Evolutionary conservation across 2,113 vertebrate species (phyloP).

Genomic region (Thymallus thymallus): DNA sequence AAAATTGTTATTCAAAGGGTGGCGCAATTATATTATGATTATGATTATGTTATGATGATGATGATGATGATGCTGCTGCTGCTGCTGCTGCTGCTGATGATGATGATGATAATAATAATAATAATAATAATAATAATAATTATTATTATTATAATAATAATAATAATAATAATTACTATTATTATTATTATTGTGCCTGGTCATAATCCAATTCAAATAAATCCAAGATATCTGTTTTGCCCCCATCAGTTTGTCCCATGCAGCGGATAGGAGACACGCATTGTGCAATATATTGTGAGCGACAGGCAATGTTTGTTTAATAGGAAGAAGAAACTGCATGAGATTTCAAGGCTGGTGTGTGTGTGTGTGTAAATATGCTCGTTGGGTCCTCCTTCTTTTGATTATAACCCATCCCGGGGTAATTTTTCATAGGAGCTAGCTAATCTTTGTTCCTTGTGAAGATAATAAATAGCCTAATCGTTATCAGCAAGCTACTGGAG

Average conservation of each 20-base stretch:
- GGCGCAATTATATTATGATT: constrained; percentile 19
- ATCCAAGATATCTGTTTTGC: background rate
- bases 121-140: no score
- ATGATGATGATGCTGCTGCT: background rate
- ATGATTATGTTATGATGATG: background rate
- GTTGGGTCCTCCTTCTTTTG: constrained; percentile 76
- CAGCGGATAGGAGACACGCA: background rate
- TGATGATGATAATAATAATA: background rate
- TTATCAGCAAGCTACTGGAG: constrained; percentile 97
- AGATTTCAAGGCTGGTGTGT: constrained; percentile 23
- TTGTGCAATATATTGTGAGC: constrained; percentile 7
- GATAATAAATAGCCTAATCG: constrained; percentile 99
- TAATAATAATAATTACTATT: no score
- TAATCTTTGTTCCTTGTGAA: constrained; percentile 99
- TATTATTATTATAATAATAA: constrained; percentile 1
- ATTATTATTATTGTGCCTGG: constrained; percentile 8
- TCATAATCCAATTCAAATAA: background rate
- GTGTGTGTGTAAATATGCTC: constrained; percentile 44
- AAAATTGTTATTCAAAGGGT: background rate
- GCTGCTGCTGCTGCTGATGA: no score
- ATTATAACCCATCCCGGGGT: constrained; percentile 90
- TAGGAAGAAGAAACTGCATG: constrained; percentile 20
- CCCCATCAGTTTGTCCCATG: background rate
- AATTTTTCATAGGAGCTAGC: constrained; percentile 96
- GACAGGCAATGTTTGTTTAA: background rate